Conservation (phyloP, 2,113 vertebrate species). For the Sclerurus mexicanus region DNA sequence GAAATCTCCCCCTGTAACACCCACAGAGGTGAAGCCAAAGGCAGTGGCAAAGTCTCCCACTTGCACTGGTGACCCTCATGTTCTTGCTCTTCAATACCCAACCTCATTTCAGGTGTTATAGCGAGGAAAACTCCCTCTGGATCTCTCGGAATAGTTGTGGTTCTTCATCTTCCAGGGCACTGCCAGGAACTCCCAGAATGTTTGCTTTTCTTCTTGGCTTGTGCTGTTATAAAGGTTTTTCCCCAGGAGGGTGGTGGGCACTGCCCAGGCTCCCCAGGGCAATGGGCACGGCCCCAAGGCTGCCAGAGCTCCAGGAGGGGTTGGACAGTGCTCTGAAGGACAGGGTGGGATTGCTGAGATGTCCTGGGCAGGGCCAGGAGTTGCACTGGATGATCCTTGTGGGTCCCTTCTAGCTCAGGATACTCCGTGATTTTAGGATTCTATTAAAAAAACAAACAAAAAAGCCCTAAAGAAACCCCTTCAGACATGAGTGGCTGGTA, state of each 20-base stretch:
- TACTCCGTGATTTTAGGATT: not conserved
- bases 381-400: accelerated
- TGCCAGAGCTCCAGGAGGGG: not conserved
- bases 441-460: not conserved
- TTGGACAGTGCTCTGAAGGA: not conserved
- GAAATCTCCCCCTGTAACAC: not conserved
- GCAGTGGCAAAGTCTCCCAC: not conserved
- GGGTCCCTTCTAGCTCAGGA: accelerated
- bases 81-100: not conserved
- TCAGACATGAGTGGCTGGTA: not conserved
- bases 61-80: not conserved
- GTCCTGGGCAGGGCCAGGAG: not conserved
- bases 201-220: not conserved
- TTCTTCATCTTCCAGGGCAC: not conserved
- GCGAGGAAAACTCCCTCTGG: not conserved
- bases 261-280: not conserved
- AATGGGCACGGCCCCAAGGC: not conserved
- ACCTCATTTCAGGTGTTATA: not conserved
- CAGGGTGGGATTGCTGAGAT: not conserved
- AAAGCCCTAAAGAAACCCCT: not conserved
- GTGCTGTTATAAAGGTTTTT: not conserved
- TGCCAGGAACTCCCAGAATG: not conserved
- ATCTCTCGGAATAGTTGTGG: not conserved
- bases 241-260: not conserved
- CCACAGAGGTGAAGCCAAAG: not conserved